Evolutionary conservation across 2,888 invertebrate genomes (phyloP).

Genomic region (Mythimna loreyi): DNA sequence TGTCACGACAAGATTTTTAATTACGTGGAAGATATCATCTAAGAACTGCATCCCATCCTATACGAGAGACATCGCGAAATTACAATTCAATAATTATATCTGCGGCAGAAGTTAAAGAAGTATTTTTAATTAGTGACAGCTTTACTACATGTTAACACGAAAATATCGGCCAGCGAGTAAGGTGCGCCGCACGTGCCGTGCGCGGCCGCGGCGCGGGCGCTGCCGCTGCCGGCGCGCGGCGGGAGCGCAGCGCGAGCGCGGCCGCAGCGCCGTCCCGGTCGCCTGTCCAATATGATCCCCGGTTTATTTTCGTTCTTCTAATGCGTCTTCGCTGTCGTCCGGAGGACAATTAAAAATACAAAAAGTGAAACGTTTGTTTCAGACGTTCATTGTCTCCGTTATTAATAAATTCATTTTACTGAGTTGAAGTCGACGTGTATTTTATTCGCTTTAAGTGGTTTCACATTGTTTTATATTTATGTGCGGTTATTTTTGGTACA

Average conservation of each 20-base stretch:
- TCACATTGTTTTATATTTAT: slow-evolving; percentile 91
- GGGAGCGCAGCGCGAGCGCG: slow-evolving; percentile 23
- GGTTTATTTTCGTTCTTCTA: slow-evolving; percentile 90
- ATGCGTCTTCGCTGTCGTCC: slow-evolving; percentile 89
- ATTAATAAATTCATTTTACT: slow-evolving; percentile 91
- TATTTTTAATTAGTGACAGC: slow-evolving; percentile 79
- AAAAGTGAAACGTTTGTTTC: slow-evolving; percentile 90
- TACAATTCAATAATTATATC: slow-evolving; percentile 88
- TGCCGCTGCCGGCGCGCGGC: slow-evolving; percentile 26
- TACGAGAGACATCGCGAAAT: slow-evolving; percentile 85
- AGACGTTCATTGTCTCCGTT: slow-evolving; percentile 91
- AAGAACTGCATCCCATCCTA: slow-evolving; percentile 84
- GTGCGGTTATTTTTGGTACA: slow-evolving; percentile 89
- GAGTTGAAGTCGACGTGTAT: slow-evolving; percentile 90
- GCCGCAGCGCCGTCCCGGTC: slow-evolving; percentile 56
- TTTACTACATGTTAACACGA: slow-evolving; percentile 78
- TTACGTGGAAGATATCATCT: slow-evolving; percentile 90
- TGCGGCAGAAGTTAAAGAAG: slow-evolving; percentile 69
- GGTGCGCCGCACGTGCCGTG: slow-evolving; percentile 47
- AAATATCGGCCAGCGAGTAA: slow-evolving; percentile 51
- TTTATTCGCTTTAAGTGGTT: slow-evolving; percentile 91
- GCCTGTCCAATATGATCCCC: slow-evolving; percentile 87
- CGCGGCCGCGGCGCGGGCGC: slow-evolving; percentile 38
- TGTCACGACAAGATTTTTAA: slow-evolving; percentile 91
- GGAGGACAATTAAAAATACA: slow-evolving; percentile 91